Evolutionary conservation across 2,113 vertebrate species (phyloP), one percentile per base, ranked within the genome.

Genomic region (Corvus hawaiiensis): DNA sequence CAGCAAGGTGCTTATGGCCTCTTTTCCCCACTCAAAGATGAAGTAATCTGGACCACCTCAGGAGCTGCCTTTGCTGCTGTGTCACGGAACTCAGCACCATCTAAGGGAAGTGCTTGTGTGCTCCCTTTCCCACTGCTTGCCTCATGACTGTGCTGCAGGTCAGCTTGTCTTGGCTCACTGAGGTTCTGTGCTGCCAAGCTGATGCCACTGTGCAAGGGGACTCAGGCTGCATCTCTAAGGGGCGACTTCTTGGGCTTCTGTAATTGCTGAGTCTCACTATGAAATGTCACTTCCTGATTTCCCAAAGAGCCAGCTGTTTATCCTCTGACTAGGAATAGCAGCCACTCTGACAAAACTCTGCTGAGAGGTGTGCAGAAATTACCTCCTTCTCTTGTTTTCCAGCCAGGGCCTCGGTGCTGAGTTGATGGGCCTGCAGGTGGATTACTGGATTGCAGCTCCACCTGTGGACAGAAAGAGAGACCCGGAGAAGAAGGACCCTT

Each of bases 401-500:
- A 98, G 98, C 97, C 98, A 98, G 92, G 95, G 95, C 37, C 74
- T 96, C 1, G 98, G 98, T 59, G 97, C 97, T 8, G 99, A 99
- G 97, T 97, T 99, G 95, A 99, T 99, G 99, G 99, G 99, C 26
- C 98, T 99, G 23, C 99, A 99, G 97, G 99, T 99, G 95, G 99
- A 99, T 97, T 99, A 99, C 97, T 99, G 99, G 99, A 98, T 98
- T 49, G 98, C 98, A n/a, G 98, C 97, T 3, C 97, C 96, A 49
- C 84, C 97, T 8, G 1, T 96, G 32, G 99, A 99, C 86, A 98
- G 98, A 97, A 99, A 99, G 97, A 99, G 98, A 89, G 99, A 99
- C 26, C 48, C 98, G 0, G 99, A 99, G 97, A 99, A 99, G 98
- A 99, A 98, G 84, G 99, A 99, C 94, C 97, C 97, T 54, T 98